phyloP scores from a whole-genome alignment of 2,888 invertebrate species.

The Dolichomitus sp. region DNA sequence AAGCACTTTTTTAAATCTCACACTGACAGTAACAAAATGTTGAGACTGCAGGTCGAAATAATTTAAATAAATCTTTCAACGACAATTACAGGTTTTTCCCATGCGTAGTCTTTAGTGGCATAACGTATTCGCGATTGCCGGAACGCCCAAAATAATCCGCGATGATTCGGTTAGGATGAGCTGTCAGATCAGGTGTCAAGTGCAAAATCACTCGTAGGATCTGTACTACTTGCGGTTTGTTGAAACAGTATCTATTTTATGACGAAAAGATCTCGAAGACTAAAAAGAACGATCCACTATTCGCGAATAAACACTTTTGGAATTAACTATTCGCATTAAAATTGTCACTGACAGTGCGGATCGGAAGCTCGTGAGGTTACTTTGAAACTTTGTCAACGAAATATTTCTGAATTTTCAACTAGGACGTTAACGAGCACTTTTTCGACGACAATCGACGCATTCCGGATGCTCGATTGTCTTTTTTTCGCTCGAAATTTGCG shows the following conservation, averaged over 20 bases:
- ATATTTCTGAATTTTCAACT: background rate
- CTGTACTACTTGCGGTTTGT: constrained; percentile 7
- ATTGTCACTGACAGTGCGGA: constrained; percentile 2
- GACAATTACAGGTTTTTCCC: constrained; percentile 10
- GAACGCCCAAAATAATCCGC: constrained; percentile 30
- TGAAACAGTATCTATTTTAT: constrained; percentile 6
- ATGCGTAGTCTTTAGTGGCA: constrained; percentile 46
- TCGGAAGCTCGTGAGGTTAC: constrained; percentile 3
- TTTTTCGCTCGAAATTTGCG: background rate
- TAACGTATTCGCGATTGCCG: constrained; percentile 29
- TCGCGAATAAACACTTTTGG: constrained; percentile 8
- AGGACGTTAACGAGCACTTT: constrained; percentile 26
- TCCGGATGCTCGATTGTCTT: constrained; percentile 13
- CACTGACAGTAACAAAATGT: background rate
- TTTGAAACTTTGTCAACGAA: background rate
- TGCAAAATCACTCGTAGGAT: constrained; percentile 8
- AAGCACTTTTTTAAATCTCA: constrained; percentile 1
- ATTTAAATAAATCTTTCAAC: background rate
- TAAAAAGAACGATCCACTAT: background rate
- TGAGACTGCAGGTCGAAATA: background rate
- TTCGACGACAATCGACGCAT: constrained; percentile 30
- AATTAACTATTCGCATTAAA: background rate
- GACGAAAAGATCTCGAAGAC: background rate
- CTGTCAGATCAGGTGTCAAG: constrained; percentile 46
- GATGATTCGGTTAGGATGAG: constrained; percentile 24